These are phyloP conservation scores for Tringa solitaria DNA, from an alignment of 2,113 vertebrate genomes.

Conservation along the genomic window DNA sequence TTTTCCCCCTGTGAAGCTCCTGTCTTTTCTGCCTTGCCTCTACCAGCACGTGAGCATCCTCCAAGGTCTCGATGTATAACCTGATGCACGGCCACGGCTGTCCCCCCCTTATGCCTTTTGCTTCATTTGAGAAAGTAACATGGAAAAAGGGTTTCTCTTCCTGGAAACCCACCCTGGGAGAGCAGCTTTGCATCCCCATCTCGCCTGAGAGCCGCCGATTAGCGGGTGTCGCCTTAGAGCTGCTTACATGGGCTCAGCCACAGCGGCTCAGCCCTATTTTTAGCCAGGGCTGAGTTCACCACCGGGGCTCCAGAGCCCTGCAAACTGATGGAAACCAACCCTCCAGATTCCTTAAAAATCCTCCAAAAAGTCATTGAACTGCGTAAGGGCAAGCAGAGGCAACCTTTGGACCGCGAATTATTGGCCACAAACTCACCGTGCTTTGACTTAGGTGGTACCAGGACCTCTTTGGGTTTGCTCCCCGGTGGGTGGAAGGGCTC, in stretches of 20 bases:
- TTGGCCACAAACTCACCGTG: accelerated
- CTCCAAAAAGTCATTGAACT: accelerated
- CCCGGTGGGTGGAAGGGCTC: accelerated
- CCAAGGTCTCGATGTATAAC: neutral
- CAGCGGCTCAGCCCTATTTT: conserved; percentile 17
- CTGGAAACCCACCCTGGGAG: neutral
- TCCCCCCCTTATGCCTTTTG: neutral
- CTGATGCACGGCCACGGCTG: neutral
- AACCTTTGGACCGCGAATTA: accelerated
- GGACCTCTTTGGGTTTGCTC: neutral
- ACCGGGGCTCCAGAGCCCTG: neutral
- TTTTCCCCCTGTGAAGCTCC: neutral
- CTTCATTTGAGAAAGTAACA: accelerated
- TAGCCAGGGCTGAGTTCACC: neutral
- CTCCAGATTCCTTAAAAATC: neutral
- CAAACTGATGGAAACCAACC: neutral
- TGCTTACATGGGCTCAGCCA: neutral
- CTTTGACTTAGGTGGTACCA: neutral
- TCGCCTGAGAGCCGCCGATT: accelerated
- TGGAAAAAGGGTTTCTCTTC: neutral
- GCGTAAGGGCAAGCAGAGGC: accelerated
- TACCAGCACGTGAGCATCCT: neutral
- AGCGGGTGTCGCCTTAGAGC: conserved; percentile 29
- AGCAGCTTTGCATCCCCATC: neutral
- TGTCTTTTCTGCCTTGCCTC: neutral